These are phyloP conservation scores for Orius insidiosus DNA, from an alignment of 1,140 invertebrate genomes.

Conservation along the genomic window DNA sequence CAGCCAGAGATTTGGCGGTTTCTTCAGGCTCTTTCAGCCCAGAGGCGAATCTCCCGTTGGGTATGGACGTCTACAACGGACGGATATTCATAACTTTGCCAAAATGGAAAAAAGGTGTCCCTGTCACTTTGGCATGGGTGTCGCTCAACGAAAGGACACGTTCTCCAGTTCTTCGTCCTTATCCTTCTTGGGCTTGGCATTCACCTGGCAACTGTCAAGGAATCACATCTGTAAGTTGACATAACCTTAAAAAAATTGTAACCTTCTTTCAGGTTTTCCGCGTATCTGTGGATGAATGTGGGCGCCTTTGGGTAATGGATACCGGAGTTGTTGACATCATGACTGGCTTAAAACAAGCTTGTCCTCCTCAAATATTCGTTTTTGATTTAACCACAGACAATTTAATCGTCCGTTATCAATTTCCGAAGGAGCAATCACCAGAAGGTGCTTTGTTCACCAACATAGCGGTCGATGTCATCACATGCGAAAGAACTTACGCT, in stretches of 20 bases:
- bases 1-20: constrained; percentile 22
- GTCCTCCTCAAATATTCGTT: constrained; percentile 53
- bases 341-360: constrained; percentile 43
- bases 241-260: too few species aligned
- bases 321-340: constrained; percentile 54
- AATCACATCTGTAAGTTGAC: constrained; percentile 41
- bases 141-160: constrained; percentile 14
- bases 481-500: constrained; percentile 46
- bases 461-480: constrained; percentile 45
- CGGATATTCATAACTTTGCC: constrained; percentile 45
- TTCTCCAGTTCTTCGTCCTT: constrained; percentile 47
- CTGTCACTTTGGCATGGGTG: constrained; percentile 37
- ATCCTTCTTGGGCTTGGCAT: constrained; percentile 57
- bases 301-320: constrained; percentile 53
- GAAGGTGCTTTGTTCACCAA: constrained; percentile 57
- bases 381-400: constrained; percentile 49
- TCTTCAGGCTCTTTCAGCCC: constrained; percentile 37
- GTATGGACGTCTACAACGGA: constrained; percentile 45
- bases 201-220: constrained; percentile 37
- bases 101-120: constrained; percentile 60
- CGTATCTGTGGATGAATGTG: constrained; percentile 48
- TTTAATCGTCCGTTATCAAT: constrained; percentile 37
- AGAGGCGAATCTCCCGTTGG: constrained; percentile 53
- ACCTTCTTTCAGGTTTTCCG: constrained; percentile 30
- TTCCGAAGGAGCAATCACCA: constrained; percentile 34